A percentile compares a stretch with the other conserved stretches of the same genome.
Evolutionary conservation across 2,888 invertebrate species (phyloP).

Genomic region (Xanthorhoe spadicearia): DNA sequence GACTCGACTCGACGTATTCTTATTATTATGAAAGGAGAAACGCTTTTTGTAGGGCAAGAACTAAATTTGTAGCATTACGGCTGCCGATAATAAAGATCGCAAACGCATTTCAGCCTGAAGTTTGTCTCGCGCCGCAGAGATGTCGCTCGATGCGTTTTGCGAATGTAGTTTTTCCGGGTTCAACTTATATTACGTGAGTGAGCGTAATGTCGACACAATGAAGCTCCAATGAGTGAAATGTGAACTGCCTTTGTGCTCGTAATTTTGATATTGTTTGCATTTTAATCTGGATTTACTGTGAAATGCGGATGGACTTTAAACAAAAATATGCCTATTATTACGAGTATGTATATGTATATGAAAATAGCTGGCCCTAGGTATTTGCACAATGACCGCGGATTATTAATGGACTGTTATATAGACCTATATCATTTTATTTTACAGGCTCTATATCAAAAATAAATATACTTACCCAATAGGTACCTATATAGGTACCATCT

Average conservation of each 20-base stretch:
- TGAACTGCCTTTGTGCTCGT: slow-evolving; percentile 28
- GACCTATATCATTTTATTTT: background rate
- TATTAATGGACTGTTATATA: background rate
- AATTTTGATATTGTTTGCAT: slow-evolving; percentile 17
- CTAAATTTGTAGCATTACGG: slow-evolving; percentile 83
- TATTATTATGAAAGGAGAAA: slow-evolving; percentile 86
- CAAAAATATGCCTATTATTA: background rate
- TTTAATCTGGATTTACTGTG: slow-evolving; percentile 13
- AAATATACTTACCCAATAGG: too few relatives aligned
- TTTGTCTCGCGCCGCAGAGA: slow-evolving; percentile 77
- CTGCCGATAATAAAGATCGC: slow-evolving; percentile 82
- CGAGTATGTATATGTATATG: background rate
- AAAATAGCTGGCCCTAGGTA: background rate
- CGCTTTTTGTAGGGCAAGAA: slow-evolving; percentile 85
- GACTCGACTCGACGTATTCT: slow-evolving; percentile 85
- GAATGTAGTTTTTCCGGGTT: slow-evolving; percentile 55
- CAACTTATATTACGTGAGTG: slow-evolving; percentile 51
- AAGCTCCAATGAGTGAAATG: slow-evolving; percentile 49
- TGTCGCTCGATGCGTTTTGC: slow-evolving; percentile 65
- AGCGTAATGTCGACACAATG: slow-evolving; percentile 48
- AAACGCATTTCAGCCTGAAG: slow-evolving; percentile 83
- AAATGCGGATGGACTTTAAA: slow-evolving; percentile 2
- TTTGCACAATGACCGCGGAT: background rate
- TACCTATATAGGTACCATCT: too few relatives aligned
- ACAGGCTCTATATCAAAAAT: background rate